Base-by-base conservation (phyloP, 2,797 vertebrate species). In the Saxicola maurus region DNA sequence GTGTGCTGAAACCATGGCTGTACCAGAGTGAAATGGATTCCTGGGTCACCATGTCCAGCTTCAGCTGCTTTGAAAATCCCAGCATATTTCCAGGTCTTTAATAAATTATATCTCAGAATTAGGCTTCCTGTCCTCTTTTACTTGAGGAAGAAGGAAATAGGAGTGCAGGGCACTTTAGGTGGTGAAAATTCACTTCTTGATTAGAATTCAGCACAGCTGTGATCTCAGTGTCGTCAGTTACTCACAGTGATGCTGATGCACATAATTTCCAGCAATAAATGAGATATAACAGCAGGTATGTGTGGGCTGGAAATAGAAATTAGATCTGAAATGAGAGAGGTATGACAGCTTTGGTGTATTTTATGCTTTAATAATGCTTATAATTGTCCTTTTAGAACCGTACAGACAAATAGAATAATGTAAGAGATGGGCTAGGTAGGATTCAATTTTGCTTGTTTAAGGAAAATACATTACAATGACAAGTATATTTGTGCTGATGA, bases 311-410 rank as follows among this genome's bases (percentile, higher is more conserved):
- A 86, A 82, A 82, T 59, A 84, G 51, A 85, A 94, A 87, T 80
- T 27, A 55, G 55, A 38, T 42, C 57, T 74, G 42, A 85, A 92
- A 79, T 52, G 83, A 90, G 61, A 68, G 71, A 60, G 11, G 24
- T 69, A 33, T 77, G 86, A 93, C 1, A 9, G 68, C n/a, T 88
- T 74, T 67, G 45, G n/a, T 60, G 55, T 68, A 71, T 76, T 86
- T 89, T 76, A 65, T 94, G 68, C 37, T 88, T 91, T 89, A 89
- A 82, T 75, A 64, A 31, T 83, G 73, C 69, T 91, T 73, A 71
- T 92, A 92, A 89, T 86, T 76, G 64, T 75, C 62, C 91, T 87
- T 23, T 90, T 72, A 64, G 27, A 43, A 71, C 72, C 0, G 0
- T 11, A 56, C 37, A 37, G 67, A 57, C 35, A 62, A 56, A 38